phyloP scores from a whole-genome alignment of 2,888 invertebrate genomes.

The Stictocephala bisonia region DNA sequence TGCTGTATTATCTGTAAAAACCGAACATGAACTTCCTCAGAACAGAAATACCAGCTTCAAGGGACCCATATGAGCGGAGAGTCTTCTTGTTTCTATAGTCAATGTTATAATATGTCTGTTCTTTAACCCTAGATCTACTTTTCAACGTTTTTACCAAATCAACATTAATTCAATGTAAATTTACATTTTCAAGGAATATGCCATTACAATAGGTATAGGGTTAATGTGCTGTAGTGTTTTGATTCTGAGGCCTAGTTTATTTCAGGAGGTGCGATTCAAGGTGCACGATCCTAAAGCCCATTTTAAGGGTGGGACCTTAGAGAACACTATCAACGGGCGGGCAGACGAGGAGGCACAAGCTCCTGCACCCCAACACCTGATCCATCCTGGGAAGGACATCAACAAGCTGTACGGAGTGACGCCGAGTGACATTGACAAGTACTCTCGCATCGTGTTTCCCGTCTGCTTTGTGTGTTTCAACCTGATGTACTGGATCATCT shows the following conservation, averaged over 20 bases:
- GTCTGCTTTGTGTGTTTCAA: conserved; percentile 99
- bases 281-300: conserved; percentile 94
- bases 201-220: no score
- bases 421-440: conserved; percentile 99
- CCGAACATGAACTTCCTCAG: no score
- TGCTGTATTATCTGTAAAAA: no score
- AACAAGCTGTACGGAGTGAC: conserved; percentile 93
- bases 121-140: no score
- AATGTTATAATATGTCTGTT: no score
- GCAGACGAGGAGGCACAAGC: conserved; percentile 73
- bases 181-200: no score
- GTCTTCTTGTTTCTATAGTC: no score
- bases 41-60: no score
- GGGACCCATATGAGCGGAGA: no score
- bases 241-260: conserved; percentile 58
- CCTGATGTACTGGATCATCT: conserved; percentile 98
- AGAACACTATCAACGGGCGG: conserved; percentile 89
- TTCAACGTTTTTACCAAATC: no score
- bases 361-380: conserved; percentile 76
- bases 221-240: no score
- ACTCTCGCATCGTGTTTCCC: conserved; percentile 97
- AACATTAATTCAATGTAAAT: no score
- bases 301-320: conserved; percentile 91
- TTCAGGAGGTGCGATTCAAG: conserved; percentile 96
- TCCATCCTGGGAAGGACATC: conserved; percentile 92